Evolutionary conservation across 1,140 invertebrate species (phyloP).

Genomic region (Euwallacea similis): DNA sequence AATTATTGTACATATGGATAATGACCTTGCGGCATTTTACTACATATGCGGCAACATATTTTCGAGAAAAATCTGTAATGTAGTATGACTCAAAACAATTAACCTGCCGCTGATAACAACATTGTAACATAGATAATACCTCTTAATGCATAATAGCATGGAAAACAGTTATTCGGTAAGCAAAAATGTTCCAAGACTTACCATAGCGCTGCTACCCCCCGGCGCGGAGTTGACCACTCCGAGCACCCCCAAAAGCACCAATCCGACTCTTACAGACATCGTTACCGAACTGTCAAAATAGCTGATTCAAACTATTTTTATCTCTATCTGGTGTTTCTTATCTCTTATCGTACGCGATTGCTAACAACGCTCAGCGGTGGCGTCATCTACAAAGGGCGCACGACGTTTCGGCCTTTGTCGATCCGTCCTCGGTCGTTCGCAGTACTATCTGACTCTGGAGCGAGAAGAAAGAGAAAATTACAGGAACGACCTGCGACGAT

Average conservation of each 20-base stretch:
- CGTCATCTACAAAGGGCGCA: conserved; percentile 20
- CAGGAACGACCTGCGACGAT: conserved; percentile 24
- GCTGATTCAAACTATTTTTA: conserved; percentile 2
- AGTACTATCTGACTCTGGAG: conserved; percentile 19
- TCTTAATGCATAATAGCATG: background rate
- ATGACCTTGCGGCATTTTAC: background rate
- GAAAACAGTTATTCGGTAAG: background rate
- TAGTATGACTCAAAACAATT: background rate
- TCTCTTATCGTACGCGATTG: conserved; percentile 19
- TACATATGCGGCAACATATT: background rate
- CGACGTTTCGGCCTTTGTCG: conserved; percentile 17
- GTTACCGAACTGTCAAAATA: conserved; percentile 7
- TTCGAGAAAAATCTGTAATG: background rate
- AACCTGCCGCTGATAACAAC: background rate
- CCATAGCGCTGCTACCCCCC: conserved; percentile 20
- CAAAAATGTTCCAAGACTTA: conserved; percentile 15
- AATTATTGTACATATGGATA: background rate
- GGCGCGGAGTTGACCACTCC: conserved; percentile 17
- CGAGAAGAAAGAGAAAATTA: conserved; percentile 11
- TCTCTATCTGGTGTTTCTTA: conserved; percentile 20
- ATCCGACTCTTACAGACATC: conserved; percentile 11
- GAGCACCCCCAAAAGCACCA: conserved; percentile 24
- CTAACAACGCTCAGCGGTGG: background rate
- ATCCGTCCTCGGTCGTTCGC: conserved; percentile 30
- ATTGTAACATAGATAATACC: background rate